phyloP scores from a whole-genome alignment of 1,140 invertebrate genomes.

The Anastatus disparis region DNA sequence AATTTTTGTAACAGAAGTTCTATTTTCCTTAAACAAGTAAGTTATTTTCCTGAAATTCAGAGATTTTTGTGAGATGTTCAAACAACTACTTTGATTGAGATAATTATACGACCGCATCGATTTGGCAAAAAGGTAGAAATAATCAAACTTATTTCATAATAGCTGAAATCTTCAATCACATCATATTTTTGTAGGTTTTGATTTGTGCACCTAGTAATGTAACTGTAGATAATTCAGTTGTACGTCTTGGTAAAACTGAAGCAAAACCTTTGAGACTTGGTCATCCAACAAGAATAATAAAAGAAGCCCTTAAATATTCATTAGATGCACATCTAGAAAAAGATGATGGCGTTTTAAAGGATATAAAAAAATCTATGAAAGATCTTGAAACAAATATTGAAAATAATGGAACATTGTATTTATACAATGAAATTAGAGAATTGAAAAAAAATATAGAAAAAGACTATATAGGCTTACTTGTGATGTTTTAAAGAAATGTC shows the following conservation, averaged over 20 bases:
- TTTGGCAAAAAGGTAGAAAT: conserved; percentile 67
- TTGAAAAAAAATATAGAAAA: conserved; percentile 47
- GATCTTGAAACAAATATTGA: conserved; percentile 45
- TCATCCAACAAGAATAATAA: conserved; percentile 70
- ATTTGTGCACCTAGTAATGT: conserved; percentile 75
- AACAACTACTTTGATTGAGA: conserved; percentile 74
- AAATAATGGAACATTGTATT: conserved; percentile 28
- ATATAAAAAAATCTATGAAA: conserved; percentile 68
- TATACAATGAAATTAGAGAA: conserved; percentile 47
- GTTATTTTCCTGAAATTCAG: conserved; percentile 61
- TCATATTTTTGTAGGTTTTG: conserved; percentile 60
- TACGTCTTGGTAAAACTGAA: conserved; percentile 61
- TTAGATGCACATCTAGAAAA: conserved; percentile 68
- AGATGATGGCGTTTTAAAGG: conserved; percentile 66
- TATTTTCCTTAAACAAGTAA: conserved; percentile 57
- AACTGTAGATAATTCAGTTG: conserved; percentile 73
- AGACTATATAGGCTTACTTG: conserved; percentile 46
- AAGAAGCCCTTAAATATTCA: conserved; percentile 67
- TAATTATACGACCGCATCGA: conserved; percentile 68
- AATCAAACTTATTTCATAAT: no score
- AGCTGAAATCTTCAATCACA: conserved; percentile 1
- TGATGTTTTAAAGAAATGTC: conserved; percentile 45
- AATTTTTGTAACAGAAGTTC: no score
- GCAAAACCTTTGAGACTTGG: conserved; percentile 69
- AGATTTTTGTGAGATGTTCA: conserved; percentile 72